Evolutionary conservation across 2,888 invertebrate genomes (phyloP), one percentile per base, ranked within the genome.

Genomic region (Mycalesis mineus): DNA sequence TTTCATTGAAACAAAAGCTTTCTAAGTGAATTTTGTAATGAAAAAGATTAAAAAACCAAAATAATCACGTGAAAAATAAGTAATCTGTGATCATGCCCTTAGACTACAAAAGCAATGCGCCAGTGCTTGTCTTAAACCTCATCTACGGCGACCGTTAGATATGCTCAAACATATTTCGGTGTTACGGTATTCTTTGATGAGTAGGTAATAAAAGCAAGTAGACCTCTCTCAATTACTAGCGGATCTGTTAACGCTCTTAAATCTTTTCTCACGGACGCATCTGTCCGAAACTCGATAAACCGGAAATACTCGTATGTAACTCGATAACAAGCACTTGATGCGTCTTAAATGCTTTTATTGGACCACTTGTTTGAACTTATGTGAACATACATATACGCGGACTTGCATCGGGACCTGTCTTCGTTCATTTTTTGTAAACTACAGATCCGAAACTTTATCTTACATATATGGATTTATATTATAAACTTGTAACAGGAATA

Each of bases 261-360:
- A 15, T 36, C 48, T 47, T 36, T 57, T 88, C 87, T 77, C 87
- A 88, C 85, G 84, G 78, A 69, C 64, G 60, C 82, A 78, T 78
- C 77, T 78, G 73, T 75, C 80, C 75, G 71, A 81, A 85, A 88
- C 87, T 82, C 78, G 88, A 82, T 73, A 80, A 79, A 87, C 88
- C 84, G 86, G 88, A 86, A 81, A 82, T 68, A 22, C 22, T 22
- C 22, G 22, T 22, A 45, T 53, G 49, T 55, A 53, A 56, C 40
- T 44, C 53, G 41, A 59, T 51, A 57, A 40, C 58, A 15, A 42
- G 56, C 56, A 51, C 49, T 57, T 58, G 57, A 60, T 60, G 58
- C 49, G 40, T 49, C 57, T 57, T 51, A 56, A 56, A 62, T 60
- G 54, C 56, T 62, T 59, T 51, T 39, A 44, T 51, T 50, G 52